Base-by-base conservation (phyloP, 2,113 vertebrate species). In the Rhizomys pruinosus region DNA sequence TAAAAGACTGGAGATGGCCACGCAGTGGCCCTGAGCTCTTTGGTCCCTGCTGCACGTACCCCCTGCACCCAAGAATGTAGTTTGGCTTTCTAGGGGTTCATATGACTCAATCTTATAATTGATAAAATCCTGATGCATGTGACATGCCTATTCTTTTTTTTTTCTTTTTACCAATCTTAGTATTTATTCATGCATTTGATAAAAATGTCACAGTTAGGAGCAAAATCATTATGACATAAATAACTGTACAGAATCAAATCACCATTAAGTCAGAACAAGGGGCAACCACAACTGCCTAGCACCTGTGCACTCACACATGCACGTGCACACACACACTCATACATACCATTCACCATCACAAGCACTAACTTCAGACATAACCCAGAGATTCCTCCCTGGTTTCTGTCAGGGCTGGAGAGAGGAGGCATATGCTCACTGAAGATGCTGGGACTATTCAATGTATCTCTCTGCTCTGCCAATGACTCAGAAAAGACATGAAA, bases 131-230 rank as follows among this genome's bases (percentile, higher is more conserved):
- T 55, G 29, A 71, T 66, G 77, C 69, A 29, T 29, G 52, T 63
- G 66, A 85, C 39, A 8, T 57, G 25, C 74, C 44, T 69, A 61
- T n/a, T n/a, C n/a, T n/a, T n/a, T n/a, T n/a, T n/a, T n/a, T n/a
- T n/a, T n/a, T n/a, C n/a, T n/a, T n/a, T n/a, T n/a, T 97, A 97
- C 79, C 96, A 97, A 97, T 94, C 82, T 89, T 96, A 84, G 34
- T 87, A 87, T 97, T 97, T 97, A 97, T 97, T 97, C 94, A 97
- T 92, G 78, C 92, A 44, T 95, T 87, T 79, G 66, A 84, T 96
- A 97, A 97, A 97, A 97, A 97, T 77, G 73, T 95, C 92, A 95
- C 63, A 82, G 80, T 95, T 85, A 93, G 78, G 42, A 93, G 95
- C 93, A 34, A 96, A 96, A 89, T 97, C 77, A 96, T 96, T 91